phyloP scores from a whole-genome alignment of 1,140 invertebrate genomes.

The Camponotus pennsylvanicus region DNA sequence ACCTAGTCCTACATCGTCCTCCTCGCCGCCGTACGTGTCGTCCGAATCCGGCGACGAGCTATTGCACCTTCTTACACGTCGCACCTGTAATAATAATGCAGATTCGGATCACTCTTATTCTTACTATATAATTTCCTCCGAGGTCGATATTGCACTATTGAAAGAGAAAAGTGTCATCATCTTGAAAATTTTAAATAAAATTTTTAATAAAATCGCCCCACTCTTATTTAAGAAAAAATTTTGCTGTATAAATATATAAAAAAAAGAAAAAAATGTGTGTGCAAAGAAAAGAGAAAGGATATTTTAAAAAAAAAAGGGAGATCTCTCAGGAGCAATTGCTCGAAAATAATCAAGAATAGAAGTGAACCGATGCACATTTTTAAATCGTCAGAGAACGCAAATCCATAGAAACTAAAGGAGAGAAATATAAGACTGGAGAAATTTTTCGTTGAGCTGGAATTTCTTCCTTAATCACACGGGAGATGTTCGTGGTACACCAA shows the following conservation, averaged over 20 bases:
- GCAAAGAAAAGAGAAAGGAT: not conserved
- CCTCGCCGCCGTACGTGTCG: constrained; percentile 93
- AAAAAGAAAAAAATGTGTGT: not conserved
- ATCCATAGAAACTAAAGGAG: too few species aligned
- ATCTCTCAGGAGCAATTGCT: not conserved
- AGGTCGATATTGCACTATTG: not conserved
- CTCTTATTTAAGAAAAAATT: not conserved
- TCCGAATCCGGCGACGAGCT: constrained; percentile 94
- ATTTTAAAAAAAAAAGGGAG: not conserved
- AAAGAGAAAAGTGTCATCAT: too few species aligned
- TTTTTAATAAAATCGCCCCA: too few species aligned
- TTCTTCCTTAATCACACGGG: not conserved
- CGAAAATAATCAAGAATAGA: not conserved
- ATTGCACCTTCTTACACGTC: constrained; percentile 90
- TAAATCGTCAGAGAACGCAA: too few species aligned
- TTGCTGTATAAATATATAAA: not conserved
- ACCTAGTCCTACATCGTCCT: constrained; percentile 90
- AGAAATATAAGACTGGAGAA: not conserved
- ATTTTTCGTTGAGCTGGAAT: not conserved
- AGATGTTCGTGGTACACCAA: too few species aligned
- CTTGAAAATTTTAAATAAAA: not conserved
- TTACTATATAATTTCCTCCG: not conserved
- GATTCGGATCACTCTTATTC: not conserved
- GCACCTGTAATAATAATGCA: constrained; percentile 83
- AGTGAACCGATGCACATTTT: too few species aligned